Percentiles rank a stretch among this genome's conserved stretches.
These are phyloP conservation scores for Craseonycteris thonglongyai DNA, from an alignment of 2,113 vertebrate genomes.

Conservation along the genomic window DNA sequence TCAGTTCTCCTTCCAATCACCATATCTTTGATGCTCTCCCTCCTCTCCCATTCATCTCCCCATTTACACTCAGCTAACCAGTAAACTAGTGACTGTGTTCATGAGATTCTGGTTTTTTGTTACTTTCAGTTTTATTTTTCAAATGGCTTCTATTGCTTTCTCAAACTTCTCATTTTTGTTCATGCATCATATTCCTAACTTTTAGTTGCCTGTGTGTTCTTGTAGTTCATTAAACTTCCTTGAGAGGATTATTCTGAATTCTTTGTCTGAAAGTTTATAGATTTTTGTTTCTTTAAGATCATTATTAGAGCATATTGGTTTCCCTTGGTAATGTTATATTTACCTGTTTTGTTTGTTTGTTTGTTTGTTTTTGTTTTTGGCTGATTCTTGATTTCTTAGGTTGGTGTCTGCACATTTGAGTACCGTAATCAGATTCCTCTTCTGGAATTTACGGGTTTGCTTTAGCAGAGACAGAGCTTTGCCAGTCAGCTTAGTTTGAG, in stretches of 20 bases:
- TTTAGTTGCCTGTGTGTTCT: not conserved
- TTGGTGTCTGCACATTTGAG: not conserved
- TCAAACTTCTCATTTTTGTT: not conserved
- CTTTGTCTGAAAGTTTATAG: not conserved
- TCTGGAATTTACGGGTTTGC: not conserved
- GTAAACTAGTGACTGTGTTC: no score
- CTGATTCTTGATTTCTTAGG: not conserved
- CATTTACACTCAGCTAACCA: no score
- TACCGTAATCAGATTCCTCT: not conserved
- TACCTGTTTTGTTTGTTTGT: not conserved
- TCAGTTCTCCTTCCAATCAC: no score
- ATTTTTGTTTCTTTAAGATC: not conserved
- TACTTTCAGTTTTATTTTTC: no score
- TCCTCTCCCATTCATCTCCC: no score
- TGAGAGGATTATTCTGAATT: not conserved
- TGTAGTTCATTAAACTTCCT: not conserved
- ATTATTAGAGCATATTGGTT: not conserved
- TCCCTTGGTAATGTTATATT: not conserved
- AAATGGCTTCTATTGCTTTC: not conserved
- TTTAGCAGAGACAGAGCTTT: not conserved
- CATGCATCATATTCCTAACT: not conserved
- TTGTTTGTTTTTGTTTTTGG: no score
- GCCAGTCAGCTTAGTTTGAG: not conserved
- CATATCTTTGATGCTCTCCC: no score
- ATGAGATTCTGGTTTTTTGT: no score